Conservation (phyloP, 2,888 invertebrate species). For the Cataglyphis cursor region DNA sequence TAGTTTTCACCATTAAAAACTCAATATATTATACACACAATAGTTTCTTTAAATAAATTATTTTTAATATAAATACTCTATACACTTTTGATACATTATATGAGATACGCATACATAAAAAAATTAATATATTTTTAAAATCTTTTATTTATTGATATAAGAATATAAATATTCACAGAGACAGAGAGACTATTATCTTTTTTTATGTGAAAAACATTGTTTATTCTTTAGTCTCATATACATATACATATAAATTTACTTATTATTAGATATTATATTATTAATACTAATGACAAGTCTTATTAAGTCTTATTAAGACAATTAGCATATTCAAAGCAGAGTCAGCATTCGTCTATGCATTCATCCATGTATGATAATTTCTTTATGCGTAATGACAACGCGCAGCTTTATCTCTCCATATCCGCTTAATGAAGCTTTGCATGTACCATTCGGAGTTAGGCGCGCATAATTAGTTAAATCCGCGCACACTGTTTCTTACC, state of each 20-base stretch:
- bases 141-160: background rate
- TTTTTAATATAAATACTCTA: background rate
- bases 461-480: slow-evolving; percentile 46
- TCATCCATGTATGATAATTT: background rate
- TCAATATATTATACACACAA: background rate
- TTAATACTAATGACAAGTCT: background rate
- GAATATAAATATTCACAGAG: background rate
- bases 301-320: background rate
- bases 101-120: background rate
- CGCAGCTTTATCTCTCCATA: background rate
- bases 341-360: background rate
- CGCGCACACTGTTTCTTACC: slow-evolving; percentile 17
- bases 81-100: background rate
- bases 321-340: background rate
- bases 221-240: background rate
- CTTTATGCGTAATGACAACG: background rate
- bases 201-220: background rate
- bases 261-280: background rate
- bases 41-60: slow-evolving; percentile 28
- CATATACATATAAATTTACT: background rate
- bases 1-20: background rate
- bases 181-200: background rate
- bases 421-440: slow-evolving; percentile 24
- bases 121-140: background rate
- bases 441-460: background rate